phyloP scores from a whole-genome alignment of 2,888 invertebrate genomes.

The Hirudinaria manillensis region DNA sequence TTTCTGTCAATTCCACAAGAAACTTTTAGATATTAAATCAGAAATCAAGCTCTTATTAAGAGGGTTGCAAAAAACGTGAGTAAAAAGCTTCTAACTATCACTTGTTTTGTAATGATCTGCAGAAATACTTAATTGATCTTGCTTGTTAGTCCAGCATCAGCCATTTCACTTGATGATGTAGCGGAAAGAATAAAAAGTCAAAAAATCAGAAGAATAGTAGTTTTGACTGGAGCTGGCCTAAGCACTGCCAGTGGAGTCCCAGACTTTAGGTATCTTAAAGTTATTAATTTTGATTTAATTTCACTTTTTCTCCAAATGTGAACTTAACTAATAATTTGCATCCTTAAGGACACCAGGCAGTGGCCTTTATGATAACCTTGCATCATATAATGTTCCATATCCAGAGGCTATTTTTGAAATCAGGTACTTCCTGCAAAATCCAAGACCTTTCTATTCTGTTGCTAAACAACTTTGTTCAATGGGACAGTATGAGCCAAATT shows the following conservation, averaged over 20 bases:
- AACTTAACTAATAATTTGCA: neutral
- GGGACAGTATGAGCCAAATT: constrained; percentile 56
- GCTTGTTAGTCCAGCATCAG: too few species aligned
- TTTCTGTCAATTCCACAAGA: too few species aligned
- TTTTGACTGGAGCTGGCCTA: constrained; percentile 57
- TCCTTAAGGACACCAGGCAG: constrained; percentile 73
- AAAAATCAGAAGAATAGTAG: constrained; percentile 51
- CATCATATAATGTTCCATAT: constrained; percentile 81
- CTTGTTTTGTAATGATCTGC: too few species aligned
- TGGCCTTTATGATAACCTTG: constrained; percentile 82
- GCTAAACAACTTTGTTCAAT: constrained; percentile 82
- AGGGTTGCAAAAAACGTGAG: too few species aligned
- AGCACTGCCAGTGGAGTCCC: constrained; percentile 57
- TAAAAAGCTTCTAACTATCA: too few species aligned
- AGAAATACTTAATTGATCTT: too few species aligned
- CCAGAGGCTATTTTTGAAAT: constrained; percentile 89
- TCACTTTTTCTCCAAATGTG: neutral
- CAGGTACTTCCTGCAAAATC: constrained; percentile 73
- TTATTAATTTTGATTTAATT: neutral
- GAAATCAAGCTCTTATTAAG: too few species aligned
- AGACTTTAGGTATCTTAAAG: constrained; percentile 54
- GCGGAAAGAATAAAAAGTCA: constrained; percentile 44
- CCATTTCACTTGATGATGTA: constrained; percentile 37
- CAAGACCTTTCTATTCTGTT: constrained; percentile 83
- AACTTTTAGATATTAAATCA: too few species aligned